These are phyloP conservation scores for Harpagoxenus sublaevis DNA, from an alignment of 2,888 invertebrate species.

Conservation along the genomic window DNA sequence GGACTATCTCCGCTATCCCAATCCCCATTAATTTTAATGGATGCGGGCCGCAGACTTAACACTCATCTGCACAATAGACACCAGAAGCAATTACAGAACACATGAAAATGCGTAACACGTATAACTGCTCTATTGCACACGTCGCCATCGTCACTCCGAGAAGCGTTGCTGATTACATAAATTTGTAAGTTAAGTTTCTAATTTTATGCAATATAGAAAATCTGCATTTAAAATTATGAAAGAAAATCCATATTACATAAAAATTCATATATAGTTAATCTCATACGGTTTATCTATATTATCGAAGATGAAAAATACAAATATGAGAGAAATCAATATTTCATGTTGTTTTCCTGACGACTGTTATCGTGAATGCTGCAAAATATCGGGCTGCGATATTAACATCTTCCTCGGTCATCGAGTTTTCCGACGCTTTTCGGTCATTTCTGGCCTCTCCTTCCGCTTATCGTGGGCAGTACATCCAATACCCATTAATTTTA, in stretches of 20 bases:
- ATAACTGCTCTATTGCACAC: constrained; percentile 5
- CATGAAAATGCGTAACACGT: constrained; percentile 61
- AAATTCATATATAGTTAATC: background rate
- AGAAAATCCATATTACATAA: background rate
- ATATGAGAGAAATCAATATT: constrained; percentile 11
- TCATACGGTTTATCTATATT: background rate
- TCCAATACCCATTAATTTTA: constrained; percentile 84
- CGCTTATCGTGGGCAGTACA: constrained; percentile 69
- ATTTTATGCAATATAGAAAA: background rate
- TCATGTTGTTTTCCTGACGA: background rate
- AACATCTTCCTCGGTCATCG: constrained; percentile 47
- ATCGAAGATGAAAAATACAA: background rate
- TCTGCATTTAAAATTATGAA: background rate
- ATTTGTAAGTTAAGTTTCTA: constrained; percentile 20
- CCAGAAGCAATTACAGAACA: constrained; percentile 75
- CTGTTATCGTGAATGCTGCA: constrained; percentile 31
- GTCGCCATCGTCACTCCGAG: constrained; percentile 33
- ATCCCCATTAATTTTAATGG: constrained; percentile 84
- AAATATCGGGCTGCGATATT: constrained; percentile 47
- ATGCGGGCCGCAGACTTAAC: constrained; percentile 78
- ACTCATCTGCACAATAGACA: constrained; percentile 74
- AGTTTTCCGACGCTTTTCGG: constrained; percentile 41
- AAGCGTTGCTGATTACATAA: constrained; percentile 34
- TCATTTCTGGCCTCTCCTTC: constrained; percentile 45
- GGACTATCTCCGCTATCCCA: constrained; percentile 78